phyloP scores from a whole-genome alignment of 2,797 vertebrate species.

The Sebastes goodei region DNA sequence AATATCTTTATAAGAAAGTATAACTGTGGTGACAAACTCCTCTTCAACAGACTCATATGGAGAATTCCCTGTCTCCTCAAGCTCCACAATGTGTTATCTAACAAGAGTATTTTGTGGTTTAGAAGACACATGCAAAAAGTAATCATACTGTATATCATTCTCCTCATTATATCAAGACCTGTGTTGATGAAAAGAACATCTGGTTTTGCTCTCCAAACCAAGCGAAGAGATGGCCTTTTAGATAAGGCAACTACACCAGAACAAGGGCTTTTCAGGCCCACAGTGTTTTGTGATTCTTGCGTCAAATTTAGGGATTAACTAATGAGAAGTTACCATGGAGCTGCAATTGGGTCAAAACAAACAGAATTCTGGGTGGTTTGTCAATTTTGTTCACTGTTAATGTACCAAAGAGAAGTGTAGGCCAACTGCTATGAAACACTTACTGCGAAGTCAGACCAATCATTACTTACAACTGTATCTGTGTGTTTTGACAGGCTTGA shows the following conservation, averaged over 20 bases:
- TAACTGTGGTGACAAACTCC: background rate
- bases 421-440: background rate
- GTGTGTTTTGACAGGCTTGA: conserved; percentile 63
- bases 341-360: conserved; percentile 1
- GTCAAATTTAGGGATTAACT: conserved; percentile 11
- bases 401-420: background rate
- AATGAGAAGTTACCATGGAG: conserved; percentile 22
- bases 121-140: conserved; percentile 5
- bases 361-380: conserved; percentile 28
- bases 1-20: background rate
- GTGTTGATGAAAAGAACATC: conserved; percentile 35
- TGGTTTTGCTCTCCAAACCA: conserved; percentile 34
- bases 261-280: background rate
- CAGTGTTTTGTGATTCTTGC: background rate
- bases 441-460: background rate
- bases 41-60: conserved; percentile 8
- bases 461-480: conserved; percentile 25
- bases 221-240: conserved; percentile 22
- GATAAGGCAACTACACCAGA: conserved; percentile 8
- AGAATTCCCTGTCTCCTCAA: background rate
- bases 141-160: conserved; percentile 2
- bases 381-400: background rate
- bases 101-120: background rate
- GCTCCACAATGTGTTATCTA: background rate
- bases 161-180: background rate